These are phyloP conservation scores for Phalacrocorax carbo DNA, from an alignment of 2,113 vertebrate species.

Conservation along the genomic window DNA sequence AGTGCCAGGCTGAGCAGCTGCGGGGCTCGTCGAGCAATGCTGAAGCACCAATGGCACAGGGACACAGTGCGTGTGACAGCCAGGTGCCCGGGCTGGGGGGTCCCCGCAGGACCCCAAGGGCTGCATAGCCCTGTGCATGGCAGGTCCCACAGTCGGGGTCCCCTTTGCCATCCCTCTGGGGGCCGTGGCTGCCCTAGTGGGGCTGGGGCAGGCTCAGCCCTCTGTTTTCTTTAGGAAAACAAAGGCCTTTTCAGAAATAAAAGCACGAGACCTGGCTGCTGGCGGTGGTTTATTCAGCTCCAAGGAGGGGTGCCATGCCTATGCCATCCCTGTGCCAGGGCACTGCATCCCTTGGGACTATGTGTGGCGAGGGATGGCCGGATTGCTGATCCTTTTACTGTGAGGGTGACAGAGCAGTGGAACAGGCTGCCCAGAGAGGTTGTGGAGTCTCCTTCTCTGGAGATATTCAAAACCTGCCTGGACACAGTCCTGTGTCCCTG, in stretches of 20 bases:
- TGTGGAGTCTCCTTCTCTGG: too few species aligned
- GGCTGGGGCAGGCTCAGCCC: background rate
- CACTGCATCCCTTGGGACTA: background rate
- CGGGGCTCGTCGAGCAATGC: accelerated
- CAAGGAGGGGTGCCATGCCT: background rate
- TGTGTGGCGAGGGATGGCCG: background rate
- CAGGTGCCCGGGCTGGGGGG: background rate
- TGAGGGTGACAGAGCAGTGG: too few species aligned
- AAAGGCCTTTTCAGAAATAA: conserved; percentile 56
- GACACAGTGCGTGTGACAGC: background rate
- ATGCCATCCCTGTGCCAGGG: background rate
- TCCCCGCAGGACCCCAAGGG: accelerated
- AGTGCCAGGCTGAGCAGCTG: background rate
- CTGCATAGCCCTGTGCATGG: accelerated
- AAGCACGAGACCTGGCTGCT: background rate
- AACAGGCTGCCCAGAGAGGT: too few species aligned
- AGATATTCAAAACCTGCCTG: too few species aligned
- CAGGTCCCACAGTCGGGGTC: accelerated
- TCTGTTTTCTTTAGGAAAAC: background rate
- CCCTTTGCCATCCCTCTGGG: background rate
- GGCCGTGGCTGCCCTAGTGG: accelerated
- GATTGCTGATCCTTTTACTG: accelerated
- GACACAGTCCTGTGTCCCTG: too few species aligned
- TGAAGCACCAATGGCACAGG: background rate
- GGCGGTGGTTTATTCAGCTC: background rate